Evolutionary conservation across 2,797 vertebrate species (phyloP), one percentile per base, ranked within the genome.

Genomic region (Chelon labrosus): DNA sequence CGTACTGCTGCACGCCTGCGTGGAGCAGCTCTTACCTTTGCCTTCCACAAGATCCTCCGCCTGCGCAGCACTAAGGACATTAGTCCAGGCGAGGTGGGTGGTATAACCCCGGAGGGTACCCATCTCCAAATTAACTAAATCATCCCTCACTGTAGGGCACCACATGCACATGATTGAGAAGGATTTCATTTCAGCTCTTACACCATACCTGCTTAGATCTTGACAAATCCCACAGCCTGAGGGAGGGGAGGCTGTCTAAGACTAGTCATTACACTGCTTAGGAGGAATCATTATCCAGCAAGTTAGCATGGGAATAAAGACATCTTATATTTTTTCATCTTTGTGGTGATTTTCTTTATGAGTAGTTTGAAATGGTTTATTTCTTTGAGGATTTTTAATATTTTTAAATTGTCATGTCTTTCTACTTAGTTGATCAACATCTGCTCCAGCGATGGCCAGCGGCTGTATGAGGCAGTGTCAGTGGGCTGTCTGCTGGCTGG

Each of bases 31-130:
- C 95, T 96, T 22, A 91, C 93, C 3, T 90, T 96, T 44, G 95
- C 95, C 69, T 96, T 94, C 77, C 88, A 93, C 66, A 96, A 96
- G 85, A 95, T 96, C 76, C 93, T 96, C 19, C 88, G 83, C 25
- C 91, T 96, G 38, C 94, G 95, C 83, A 94, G 88, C 89, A 95
- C 93, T 31, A 96, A 94, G 88, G 94, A 95, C 83, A 88, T 96
- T 80, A 86, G 93, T 56, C 83, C 92, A 0, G 96, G 96, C 73
- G 95, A 96, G 93, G 96, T 96, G 88, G 63, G 86, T 73, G 77
- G 73, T 59, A 4, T 54, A 62, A 65, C 47, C 66, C 65, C 44
- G 37, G 51, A 71, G 63, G 72, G 63, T 60, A 73, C 55, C 63
- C 62, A 2, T 66, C 69, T 72, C 61, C 52, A 84, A 81, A 80